Percentiles rank a stretch among this genome's conserved stretches.
Evolutionary conservation across 2,888 invertebrate species (phyloP).

Genomic region (Drosophila diplacantha): DNA sequence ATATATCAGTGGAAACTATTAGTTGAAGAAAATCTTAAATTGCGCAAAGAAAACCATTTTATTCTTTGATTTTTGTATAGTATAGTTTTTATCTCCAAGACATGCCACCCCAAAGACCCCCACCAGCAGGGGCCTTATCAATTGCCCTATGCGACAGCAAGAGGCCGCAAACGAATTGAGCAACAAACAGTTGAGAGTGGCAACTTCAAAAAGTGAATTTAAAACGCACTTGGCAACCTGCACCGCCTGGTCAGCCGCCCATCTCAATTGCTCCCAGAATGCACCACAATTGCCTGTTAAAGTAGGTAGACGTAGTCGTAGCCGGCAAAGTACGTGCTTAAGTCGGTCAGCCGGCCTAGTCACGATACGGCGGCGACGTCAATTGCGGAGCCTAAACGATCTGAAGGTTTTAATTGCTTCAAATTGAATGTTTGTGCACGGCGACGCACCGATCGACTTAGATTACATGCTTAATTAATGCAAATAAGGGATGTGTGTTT

Average conservation of each 20-base stretch:
- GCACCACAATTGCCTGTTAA: conserved; percentile 50
- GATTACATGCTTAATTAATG: conserved; percentile 57
- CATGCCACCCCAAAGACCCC: not conserved
- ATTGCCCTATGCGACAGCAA: conserved; percentile 33
- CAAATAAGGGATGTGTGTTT: conserved; percentile 10
- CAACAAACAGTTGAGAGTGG: conserved; percentile 22
- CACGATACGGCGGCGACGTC: conserved; percentile 50
- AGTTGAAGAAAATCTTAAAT: not conserved
- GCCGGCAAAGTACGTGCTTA: conserved; percentile 59
- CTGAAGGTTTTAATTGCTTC: conserved; percentile 70
- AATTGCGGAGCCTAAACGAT: conserved; percentile 63
- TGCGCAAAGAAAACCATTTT: not conserved
- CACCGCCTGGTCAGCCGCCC: conserved; percentile 17
- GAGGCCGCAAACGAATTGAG: conserved; percentile 48
- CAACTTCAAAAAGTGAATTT: conserved; percentile 33
- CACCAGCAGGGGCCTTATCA: conserved; percentile 13
- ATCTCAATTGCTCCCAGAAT: conserved; percentile 38
- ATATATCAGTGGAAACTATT: not conserved
- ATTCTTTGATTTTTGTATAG: not conserved
- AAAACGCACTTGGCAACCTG: conserved; percentile 35
- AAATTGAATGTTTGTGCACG: conserved; percentile 63
- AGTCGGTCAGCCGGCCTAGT: conserved; percentile 39
- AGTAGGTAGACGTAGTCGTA: conserved; percentile 26
- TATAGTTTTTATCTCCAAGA: not conserved
- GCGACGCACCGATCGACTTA: conserved; percentile 51